These are phyloP conservation scores for Bambusicola thoracicus DNA, from an alignment of 2,113 vertebrate genomes.

Conservation along the genomic window DNA sequence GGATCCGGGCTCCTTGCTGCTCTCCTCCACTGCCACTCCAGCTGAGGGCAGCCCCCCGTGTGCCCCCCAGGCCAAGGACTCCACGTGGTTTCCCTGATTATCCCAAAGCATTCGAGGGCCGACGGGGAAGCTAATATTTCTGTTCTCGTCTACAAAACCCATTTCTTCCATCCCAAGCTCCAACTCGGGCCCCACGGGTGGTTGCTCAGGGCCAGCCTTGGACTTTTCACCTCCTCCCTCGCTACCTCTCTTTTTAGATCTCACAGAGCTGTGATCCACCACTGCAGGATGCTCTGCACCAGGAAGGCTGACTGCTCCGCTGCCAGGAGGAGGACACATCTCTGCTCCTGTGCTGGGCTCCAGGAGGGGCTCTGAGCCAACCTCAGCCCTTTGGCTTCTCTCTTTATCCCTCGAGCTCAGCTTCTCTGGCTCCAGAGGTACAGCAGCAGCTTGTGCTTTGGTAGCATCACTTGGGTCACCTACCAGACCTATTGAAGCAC, in stretches of 20 bases:
- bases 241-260: constrained; percentile 18
- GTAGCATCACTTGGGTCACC: not conserved
- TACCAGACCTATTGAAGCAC: accelerated
- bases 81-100: not conserved
- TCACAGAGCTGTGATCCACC: not conserved
- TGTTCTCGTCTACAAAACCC: constrained; percentile 75
- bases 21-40: not conserved
- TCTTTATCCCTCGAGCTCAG: accelerated
- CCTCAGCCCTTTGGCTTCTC: not conserved
- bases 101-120: not conserved
- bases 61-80: not conserved
- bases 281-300: not conserved
- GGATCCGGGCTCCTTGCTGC: not conserved
- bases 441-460: not conserved
- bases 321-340: accelerated
- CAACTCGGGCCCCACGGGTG: not conserved
- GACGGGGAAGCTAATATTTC: constrained; percentile 70
- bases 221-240: constrained; percentile 58
- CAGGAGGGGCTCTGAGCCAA: not conserved
- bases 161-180: not conserved
- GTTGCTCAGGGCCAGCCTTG: constrained; percentile 18
- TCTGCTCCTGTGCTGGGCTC: not conserved
- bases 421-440: not conserved
- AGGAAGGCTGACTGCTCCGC: not conserved
- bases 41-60: not conserved